phyloP scores from a whole-genome alignment of 2,797 vertebrate genomes.

The Acanthurus leucopareius region DNA sequence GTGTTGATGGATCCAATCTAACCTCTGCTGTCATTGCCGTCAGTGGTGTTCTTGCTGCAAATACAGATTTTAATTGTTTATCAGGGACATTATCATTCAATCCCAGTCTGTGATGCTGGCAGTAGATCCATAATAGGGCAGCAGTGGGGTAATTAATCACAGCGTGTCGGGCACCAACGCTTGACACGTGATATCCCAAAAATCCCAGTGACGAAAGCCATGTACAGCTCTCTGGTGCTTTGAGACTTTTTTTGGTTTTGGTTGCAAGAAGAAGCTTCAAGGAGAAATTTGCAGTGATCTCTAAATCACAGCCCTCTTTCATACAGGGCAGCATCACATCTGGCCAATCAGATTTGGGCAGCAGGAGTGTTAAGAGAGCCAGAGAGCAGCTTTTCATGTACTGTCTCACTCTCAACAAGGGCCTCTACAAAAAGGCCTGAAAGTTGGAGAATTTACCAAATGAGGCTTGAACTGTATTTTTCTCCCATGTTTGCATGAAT shows the following conservation, averaged over 20 bases:
- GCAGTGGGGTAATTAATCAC: conserved; percentile 76
- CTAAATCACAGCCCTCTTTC: conserved; percentile 16
- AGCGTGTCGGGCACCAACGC: conserved; percentile 43
- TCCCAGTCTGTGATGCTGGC: conserved; percentile 56
- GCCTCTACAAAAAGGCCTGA: not conserved
- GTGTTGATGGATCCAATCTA: conserved; percentile 22
- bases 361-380: not conserved
- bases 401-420: not conserved
- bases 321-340: not conserved
- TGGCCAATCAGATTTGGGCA: conserved; percentile 25
- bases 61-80: conserved; percentile 76
- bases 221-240: conserved; percentile 27
- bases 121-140: conserved; percentile 67
- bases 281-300: conserved; percentile 33
- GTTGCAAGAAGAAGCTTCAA: conserved; percentile 43
- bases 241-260: conserved; percentile 28
- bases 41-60: conserved; percentile 39
- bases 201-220: conserved; percentile 27
- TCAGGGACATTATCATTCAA: conserved; percentile 73
- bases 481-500: not conserved
- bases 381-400: conserved; percentile 5
- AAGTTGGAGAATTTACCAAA: not conserved
- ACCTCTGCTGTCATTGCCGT: conserved; percentile 56
- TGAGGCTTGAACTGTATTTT: not conserved
- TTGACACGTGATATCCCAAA: conserved; percentile 65